phyloP scores from a whole-genome alignment of 1,140 invertebrate genomes.

The Phymorhynchus buccinoides region DNA sequence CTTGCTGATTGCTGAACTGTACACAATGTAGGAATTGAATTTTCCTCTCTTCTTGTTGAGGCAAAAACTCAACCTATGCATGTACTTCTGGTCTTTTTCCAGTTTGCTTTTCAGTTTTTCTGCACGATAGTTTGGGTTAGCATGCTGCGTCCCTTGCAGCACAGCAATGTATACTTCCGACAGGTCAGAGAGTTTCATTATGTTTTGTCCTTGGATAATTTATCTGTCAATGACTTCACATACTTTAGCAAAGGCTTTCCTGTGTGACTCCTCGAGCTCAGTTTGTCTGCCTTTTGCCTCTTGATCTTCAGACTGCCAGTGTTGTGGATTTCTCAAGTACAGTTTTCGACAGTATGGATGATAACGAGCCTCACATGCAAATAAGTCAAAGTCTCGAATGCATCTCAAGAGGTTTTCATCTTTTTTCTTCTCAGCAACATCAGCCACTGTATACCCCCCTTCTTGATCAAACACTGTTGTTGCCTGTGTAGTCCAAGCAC shows the following conservation, averaged over 20 bases:
- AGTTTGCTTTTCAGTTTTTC: neutral
- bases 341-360: neutral
- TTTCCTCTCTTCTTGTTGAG: neutral
- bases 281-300: neutral
- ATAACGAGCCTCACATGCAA: neutral
- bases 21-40: constrained; percentile 1
- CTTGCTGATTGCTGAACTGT: neutral
- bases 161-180: neutral
- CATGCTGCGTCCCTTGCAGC: neutral
- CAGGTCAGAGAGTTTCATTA: neutral
- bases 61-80: neutral
- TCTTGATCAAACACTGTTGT: neutral
- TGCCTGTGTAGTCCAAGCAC: neutral
- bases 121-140: neutral
- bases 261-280: neutral
- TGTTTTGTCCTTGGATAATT: neutral
- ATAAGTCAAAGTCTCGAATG: neutral
- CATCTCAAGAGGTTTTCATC: neutral
- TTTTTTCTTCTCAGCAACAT: neutral
- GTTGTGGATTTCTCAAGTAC: neutral
- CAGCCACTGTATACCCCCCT: neutral
- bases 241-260: neutral
- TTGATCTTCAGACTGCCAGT: neutral
- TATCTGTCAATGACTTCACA: neutral
- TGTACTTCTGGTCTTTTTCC: neutral